phyloP scores from a whole-genome alignment of 2,888 invertebrate genomes.

The Neocrepidodera transversa region DNA sequence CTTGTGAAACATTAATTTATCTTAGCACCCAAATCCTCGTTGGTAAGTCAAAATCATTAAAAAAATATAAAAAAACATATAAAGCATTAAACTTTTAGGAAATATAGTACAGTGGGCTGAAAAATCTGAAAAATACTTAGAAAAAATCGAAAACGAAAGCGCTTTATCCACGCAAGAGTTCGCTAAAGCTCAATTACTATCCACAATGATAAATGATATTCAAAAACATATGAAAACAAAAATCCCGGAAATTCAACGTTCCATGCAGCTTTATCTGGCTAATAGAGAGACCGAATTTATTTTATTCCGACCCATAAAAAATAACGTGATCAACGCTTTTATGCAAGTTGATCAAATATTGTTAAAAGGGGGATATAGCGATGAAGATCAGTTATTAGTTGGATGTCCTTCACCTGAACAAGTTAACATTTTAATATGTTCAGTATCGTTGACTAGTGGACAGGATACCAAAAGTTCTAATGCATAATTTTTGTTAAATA shows the following conservation, averaged over 20 bases:
- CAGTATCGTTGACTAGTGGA: slow-evolving; percentile 71
- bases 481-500: slow-evolving; percentile 6
- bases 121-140: slow-evolving; percentile 61
- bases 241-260: slow-evolving; percentile 81
- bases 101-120: slow-evolving; percentile 50
- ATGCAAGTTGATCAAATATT: slow-evolving; percentile 83
- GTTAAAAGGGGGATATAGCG: slow-evolving; percentile 74
- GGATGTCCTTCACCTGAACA: slow-evolving; percentile 94
- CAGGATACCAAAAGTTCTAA: slow-evolving; percentile 43
- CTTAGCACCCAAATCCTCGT: slow-evolving; percentile 78
- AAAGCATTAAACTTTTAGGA: too few relatives aligned
- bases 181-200: slow-evolving; percentile 74
- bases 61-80: background rate
- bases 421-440: slow-evolving; percentile 85
- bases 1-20: slow-evolving; percentile 88
- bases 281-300: slow-evolving; percentile 98
- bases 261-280: slow-evolving; percentile 94
- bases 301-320: slow-evolving; percentile 92
- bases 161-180: slow-evolving; percentile 60
- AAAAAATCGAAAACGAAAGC: slow-evolving; percentile 39
- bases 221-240: slow-evolving; percentile 81
- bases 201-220: slow-evolving; percentile 76
- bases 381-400: slow-evolving; percentile 83
- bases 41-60: too few relatives aligned
- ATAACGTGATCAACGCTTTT: slow-evolving; percentile 88